Evolutionary conservation across 2,113 vertebrate genomes (phyloP).

Genomic region (Phylloscopus trochiloides): DNA sequence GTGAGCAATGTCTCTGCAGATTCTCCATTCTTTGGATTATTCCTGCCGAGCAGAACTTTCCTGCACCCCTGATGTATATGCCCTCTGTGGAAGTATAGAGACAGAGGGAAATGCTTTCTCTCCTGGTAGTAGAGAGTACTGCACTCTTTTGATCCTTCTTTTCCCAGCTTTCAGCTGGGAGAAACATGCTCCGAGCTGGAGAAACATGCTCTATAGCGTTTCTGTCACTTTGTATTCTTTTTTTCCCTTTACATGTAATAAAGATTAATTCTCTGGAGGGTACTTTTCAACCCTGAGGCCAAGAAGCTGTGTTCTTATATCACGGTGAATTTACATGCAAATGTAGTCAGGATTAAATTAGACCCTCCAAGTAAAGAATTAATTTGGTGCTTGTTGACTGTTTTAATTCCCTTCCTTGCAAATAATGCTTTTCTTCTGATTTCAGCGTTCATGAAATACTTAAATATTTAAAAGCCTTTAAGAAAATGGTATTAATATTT

Average conservation of each 20-base stretch:
- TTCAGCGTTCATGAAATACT: neutral
- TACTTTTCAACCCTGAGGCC: neutral
- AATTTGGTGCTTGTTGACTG: neutral
- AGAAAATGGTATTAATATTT: neutral
- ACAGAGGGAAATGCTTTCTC: neutral
- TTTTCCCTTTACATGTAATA: neutral
- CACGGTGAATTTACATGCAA: neutral
- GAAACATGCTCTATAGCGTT: neutral
- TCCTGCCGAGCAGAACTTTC: neutral
- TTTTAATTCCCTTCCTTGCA: neutral
- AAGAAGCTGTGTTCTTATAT: neutral
- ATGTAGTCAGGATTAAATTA: neutral
- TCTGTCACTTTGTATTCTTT: neutral
- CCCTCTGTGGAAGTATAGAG: neutral
- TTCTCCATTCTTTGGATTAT: neutral
- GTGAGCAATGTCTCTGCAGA: neutral
- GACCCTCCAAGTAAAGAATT: neutral
- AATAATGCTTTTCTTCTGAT: neutral
- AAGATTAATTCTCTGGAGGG: neutral
- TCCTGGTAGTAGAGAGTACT: neutral
- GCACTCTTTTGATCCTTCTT: neutral
- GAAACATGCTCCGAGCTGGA: neutral
- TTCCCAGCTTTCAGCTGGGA: neutral
- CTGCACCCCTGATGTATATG: neutral
- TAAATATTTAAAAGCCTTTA: neutral